A percentile compares a stretch with the other conserved stretches of the same genome.
Evolutionary conservation across 1,140 invertebrate species (phyloP).

Genomic region (Armadillidium nasatum): DNA sequence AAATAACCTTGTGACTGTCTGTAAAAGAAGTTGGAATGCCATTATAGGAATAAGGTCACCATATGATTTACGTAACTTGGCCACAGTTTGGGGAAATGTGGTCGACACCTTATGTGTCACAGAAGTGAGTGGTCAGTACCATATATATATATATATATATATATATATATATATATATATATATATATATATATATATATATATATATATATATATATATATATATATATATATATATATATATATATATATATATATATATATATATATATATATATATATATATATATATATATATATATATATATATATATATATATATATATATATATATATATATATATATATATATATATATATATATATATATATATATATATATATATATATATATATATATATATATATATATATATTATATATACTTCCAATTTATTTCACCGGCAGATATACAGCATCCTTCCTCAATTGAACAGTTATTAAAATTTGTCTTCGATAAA

Average conservation of each 20-base stretch:
- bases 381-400: not conserved
- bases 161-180: not conserved
- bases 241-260: slow-evolving; percentile 8
- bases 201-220: slow-evolving; percentile 15
- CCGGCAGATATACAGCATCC: too few species aligned
- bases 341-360: not conserved
- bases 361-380: not conserved
- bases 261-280: not conserved
- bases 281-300: not conserved
- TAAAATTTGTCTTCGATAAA: too few species aligned
- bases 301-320: not conserved
- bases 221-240: slow-evolving; percentile 13
- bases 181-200: slow-evolving; percentile 15
- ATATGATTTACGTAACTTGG: too few species aligned
- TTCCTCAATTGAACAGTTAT: too few species aligned
- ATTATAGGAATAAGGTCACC: too few species aligned
- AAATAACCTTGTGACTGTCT: too few species aligned
- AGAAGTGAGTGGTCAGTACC: too few species aligned
- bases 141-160: not conserved
- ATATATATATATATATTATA: slow-evolving; percentile 2
- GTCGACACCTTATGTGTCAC: too few species aligned
- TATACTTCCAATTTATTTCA: too few species aligned
- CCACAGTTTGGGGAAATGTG: too few species aligned
- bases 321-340: not conserved
- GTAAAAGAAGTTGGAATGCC: too few species aligned